phyloP scores from a whole-genome alignment of 2,797 vertebrate genomes.

The Syndactyla subalaris region DNA sequence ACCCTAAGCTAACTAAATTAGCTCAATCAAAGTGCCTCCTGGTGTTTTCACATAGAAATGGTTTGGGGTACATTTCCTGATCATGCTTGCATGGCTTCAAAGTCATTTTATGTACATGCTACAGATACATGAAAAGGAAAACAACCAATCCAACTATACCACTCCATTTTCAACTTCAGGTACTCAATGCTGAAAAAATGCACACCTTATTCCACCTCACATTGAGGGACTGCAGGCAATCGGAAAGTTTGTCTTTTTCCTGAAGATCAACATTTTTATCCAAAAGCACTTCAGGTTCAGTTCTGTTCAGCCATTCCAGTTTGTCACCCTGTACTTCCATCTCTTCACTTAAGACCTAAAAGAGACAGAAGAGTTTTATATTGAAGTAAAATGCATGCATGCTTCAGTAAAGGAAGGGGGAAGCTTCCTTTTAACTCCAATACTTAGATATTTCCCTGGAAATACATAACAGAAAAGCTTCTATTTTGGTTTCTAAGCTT shows the following conservation, averaged over 20 bases:
- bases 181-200: not conserved
- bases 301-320: slow-evolving; percentile 89
- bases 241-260: slow-evolving; percentile 83
- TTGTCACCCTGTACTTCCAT: slow-evolving; percentile 85
- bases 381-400: not conserved
- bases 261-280: slow-evolving; percentile 79
- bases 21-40: not conserved
- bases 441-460: not conserved
- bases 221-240: slow-evolving; percentile 84
- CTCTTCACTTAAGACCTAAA: slow-evolving; percentile 84
- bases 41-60: not conserved
- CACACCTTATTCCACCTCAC: slow-evolving; percentile 89
- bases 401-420: not conserved
- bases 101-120: not conserved
- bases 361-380: not conserved
- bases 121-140: not conserved
- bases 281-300: slow-evolving; percentile 84
- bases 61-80: not conserved
- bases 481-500: not conserved
- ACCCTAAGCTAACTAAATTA: not conserved
- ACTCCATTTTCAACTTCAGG: not conserved
- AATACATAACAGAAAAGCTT: not conserved
- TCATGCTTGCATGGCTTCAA: not conserved
- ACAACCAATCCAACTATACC: not conserved
- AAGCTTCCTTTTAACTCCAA: not conserved